Evolutionary conservation across 1,140 invertebrate genomes (phyloP).

Genomic region (Drosophila nannoptera): DNA sequence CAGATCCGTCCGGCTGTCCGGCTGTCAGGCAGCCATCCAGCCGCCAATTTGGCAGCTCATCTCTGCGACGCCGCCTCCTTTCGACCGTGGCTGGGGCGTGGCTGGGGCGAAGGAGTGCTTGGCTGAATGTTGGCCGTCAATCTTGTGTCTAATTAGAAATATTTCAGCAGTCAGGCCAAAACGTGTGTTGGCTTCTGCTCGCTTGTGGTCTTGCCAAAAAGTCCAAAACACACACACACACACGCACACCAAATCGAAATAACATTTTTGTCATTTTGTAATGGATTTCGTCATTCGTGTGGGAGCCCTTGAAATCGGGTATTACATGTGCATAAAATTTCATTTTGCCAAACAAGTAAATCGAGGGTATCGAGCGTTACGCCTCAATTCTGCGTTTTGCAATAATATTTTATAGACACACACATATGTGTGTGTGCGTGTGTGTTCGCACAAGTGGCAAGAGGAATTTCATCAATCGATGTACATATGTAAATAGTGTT

Average conservation of each 20-base stretch:
- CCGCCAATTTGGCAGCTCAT: constrained; percentile 12
- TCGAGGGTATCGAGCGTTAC: constrained; percentile 27
- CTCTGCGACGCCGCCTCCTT: constrained; percentile 4
- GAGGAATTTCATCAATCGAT: constrained; percentile 5
- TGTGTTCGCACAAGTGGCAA: not conserved
- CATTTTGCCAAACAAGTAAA: constrained; percentile 22
- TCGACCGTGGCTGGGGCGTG: not conserved
- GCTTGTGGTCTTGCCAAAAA: constrained; percentile 38
- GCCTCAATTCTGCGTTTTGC: constrained; percentile 35
- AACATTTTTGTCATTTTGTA: constrained; percentile 33
- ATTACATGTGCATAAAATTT: constrained; percentile 21
- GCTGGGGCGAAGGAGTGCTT: constrained; percentile 5
- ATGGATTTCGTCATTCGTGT: constrained; percentile 21
- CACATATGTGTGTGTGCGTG: not conserved
- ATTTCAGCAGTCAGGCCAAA: constrained; percentile 37
- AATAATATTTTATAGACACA: constrained; percentile 11
- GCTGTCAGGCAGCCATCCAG: constrained; percentile 1
- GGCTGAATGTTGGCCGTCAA: constrained; percentile 55
- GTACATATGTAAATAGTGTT: constrained; percentile 9
- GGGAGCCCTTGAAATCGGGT: constrained; percentile 23
- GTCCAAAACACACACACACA: constrained; percentile 17
- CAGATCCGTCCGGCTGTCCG: not conserved
- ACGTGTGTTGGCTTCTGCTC: constrained; percentile 20
- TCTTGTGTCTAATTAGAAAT: constrained; percentile 65
- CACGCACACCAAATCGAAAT: constrained; percentile 28